phyloP scores from a whole-genome alignment of 2,113 vertebrate genomes.

The Sinocyclocheilus grahami region DNA sequence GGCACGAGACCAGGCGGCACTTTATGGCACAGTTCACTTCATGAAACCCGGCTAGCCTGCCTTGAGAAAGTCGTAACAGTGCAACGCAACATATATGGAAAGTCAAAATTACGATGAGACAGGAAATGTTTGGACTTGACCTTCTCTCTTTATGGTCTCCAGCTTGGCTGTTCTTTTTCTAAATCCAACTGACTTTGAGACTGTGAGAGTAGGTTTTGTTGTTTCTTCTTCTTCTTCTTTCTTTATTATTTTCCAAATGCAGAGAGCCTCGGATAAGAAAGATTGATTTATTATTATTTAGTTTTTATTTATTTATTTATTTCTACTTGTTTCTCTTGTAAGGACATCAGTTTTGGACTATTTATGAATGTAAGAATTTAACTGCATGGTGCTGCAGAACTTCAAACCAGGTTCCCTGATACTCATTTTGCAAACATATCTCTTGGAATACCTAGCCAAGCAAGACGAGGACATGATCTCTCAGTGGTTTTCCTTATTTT shows the following conservation, averaged over 20 bases:
- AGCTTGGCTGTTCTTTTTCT: constrained; percentile 28
- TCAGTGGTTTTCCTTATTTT: constrained; percentile 9
- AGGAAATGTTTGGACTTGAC: constrained; percentile 8
- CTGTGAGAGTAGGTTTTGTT: not conserved
- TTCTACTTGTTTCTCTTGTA: not conserved
- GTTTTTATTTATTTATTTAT: no score
- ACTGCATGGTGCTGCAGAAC: constrained; percentile 68
- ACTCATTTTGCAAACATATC: constrained; percentile 32
- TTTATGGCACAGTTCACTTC: constrained; percentile 88
- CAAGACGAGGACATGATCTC: not conserved
- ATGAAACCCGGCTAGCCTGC: constrained; percentile 88
- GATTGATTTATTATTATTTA: not conserved
- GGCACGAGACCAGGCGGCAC: constrained; percentile 80
- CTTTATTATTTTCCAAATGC: not conserved
- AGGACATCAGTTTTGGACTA: not conserved
- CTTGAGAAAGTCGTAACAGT: constrained; percentile 95
- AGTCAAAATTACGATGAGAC: constrained; percentile 94
- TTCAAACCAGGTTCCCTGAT: constrained; percentile 39
- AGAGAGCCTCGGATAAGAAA: constrained; percentile 8
- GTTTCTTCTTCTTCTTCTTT: not conserved
- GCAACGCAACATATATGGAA: constrained; percentile 94
- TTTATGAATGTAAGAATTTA: constrained; percentile 72
- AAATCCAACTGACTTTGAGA: constrained; percentile 32
- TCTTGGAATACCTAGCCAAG: constrained; percentile 40
- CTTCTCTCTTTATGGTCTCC: constrained; percentile 26